Conservation (phyloP, 1,140 invertebrate species). For the Lucilia cuprina region DNA sequence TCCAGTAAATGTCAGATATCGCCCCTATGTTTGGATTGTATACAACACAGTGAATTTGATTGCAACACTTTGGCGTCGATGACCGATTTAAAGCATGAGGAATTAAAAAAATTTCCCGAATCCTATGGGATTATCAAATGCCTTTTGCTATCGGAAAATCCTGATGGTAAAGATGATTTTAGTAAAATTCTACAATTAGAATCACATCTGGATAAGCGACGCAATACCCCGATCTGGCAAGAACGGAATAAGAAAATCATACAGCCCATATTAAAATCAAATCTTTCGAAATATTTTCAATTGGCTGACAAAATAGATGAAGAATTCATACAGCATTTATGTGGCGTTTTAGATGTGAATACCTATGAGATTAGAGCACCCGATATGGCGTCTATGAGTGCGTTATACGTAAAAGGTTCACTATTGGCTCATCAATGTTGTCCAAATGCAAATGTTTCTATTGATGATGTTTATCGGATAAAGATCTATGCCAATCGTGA, state of each 20-base stretch:
- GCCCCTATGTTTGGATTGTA: constrained; percentile 70
- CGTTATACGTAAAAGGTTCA: constrained; percentile 70
- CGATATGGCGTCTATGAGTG: constrained; percentile 65
- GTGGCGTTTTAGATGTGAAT: constrained; percentile 75
- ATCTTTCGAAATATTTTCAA: constrained; percentile 47
- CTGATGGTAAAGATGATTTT: constrained; percentile 68
- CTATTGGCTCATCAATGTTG: constrained; percentile 75
- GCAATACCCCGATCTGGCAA: constrained; percentile 67
- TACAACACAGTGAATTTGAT: constrained; percentile 64
- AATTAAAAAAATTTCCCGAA: constrained; percentile 44
- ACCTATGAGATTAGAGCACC: constrained; percentile 72
- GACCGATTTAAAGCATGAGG: constrained; percentile 42
- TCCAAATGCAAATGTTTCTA: constrained; percentile 71
- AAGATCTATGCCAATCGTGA: constrained; percentile 70
- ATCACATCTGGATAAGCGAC: constrained; percentile 67
- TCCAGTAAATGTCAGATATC: constrained; percentile 70
- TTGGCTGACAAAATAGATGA: constrained; percentile 51
- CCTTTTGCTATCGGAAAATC: constrained; percentile 67
- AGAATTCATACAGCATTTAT: constrained; percentile 69
- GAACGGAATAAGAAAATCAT: constrained; percentile 67
- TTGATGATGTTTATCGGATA: constrained; percentile 69
- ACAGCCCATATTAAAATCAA: constrained; percentile 50
- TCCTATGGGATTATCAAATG: constrained; percentile 44
- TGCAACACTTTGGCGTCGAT: constrained; percentile 44
- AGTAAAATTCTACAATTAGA: constrained; percentile 69